Conservation (phyloP, 2,888 invertebrate genomes). For the Papilio protenor region DNA sequence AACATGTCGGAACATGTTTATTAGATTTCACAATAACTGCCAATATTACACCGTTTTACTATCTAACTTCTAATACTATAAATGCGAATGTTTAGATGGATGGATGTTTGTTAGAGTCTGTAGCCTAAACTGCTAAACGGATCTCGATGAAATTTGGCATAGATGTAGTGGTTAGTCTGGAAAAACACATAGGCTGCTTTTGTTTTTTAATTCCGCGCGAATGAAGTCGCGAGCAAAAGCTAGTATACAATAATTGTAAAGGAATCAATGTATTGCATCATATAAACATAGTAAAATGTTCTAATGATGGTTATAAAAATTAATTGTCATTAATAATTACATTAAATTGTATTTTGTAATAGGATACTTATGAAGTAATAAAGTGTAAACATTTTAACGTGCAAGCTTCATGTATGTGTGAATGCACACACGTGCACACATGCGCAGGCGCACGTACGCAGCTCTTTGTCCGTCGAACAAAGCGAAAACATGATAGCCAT, state of each 20-base stretch:
- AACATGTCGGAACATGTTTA: background rate
- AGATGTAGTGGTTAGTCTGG: too few species aligned
- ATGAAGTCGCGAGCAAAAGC: too few species aligned
- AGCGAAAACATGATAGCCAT: slow-evolving; percentile 50
- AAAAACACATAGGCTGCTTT: too few species aligned
- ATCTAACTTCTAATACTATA: background rate
- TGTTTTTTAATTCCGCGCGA: background rate
- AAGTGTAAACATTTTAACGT: slow-evolving; percentile 35
- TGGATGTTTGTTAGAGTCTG: too few species aligned
- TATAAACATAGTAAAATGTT: background rate
- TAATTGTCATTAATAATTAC: slow-evolving; percentile 16
- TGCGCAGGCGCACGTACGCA: slow-evolving; percentile 53
- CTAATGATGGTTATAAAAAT: slow-evolving; percentile 7
- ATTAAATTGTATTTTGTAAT: slow-evolving; percentile 1
- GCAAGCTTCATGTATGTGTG: slow-evolving; percentile 27
- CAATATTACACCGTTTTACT: background rate
- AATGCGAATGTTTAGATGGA: too few species aligned
- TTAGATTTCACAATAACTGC: background rate
- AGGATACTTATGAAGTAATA: slow-evolving; percentile 21
- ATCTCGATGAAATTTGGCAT: too few species aligned
- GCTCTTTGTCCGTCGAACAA: slow-evolving; percentile 58
- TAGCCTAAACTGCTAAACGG: too few species aligned
- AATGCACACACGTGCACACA: slow-evolving; percentile 49
- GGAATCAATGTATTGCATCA: background rate
- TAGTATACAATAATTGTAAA: background rate